These are phyloP conservation scores for Piaya cayana DNA, from an alignment of 2,113 vertebrate genomes.

Conservation along the genomic window DNA sequence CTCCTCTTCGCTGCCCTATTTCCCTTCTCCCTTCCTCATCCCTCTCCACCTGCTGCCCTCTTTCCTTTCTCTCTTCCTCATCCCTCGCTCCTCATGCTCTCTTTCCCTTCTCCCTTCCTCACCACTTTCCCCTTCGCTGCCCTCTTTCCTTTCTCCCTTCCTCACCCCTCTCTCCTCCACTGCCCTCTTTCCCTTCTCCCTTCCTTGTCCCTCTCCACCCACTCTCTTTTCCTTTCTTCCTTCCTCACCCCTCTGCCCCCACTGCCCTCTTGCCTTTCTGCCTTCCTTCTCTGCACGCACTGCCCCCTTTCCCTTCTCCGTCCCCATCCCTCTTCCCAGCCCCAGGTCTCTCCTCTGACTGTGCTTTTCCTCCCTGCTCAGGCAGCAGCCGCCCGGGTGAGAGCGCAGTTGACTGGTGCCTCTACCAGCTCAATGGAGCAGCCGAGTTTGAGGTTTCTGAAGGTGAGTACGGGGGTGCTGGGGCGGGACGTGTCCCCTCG, in stretches of 20 bases:
- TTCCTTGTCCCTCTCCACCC: too few relatives aligned
- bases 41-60: neutral
- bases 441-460: constrained; percentile 69
- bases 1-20: too few relatives aligned
- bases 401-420: constrained; percentile 65
- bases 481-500: neutral
- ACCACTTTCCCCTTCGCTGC: too few relatives aligned
- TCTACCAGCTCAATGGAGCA: constrained; percentile 73
- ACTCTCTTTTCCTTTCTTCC: too few relatives aligned
- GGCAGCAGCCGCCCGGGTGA: constrained; percentile 32
- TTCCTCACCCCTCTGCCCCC: neutral
- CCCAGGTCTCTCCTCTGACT: neutral
- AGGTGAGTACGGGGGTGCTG: constrained; percentile 23
- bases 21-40: too few relatives aligned
- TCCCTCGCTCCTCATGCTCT: neutral
- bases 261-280: neutral
- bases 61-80: neutral
- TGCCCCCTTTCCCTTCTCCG: neutral
- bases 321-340: neutral
- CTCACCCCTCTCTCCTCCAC: too few relatives aligned
- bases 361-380: constrained; percentile 31
- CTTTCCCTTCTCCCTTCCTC: too few relatives aligned
- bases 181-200: too few relatives aligned
- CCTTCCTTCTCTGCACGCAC: neutral
- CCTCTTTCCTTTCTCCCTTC: too few relatives aligned